Conservation (phyloP, 2,888 invertebrate species). For the Drosophila quasianomalipes region DNA sequence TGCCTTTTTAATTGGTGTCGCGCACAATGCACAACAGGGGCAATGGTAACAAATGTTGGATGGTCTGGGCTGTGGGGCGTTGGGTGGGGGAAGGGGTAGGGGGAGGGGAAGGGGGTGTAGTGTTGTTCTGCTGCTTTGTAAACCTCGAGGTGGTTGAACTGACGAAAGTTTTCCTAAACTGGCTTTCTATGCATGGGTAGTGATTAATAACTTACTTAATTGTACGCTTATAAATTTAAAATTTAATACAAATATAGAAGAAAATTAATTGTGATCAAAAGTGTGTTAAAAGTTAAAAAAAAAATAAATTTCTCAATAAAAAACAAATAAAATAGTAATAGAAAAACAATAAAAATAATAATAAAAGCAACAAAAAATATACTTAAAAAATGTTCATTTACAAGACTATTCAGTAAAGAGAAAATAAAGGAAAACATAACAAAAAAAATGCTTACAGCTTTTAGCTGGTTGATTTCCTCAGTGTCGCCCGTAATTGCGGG, state of each 20-base stretch:
- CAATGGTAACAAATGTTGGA: background rate
- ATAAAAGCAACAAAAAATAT: background rate
- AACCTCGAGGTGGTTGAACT: slow-evolving; percentile 1
- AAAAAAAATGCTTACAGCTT: slow-evolving; percentile 84
- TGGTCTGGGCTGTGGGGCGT: background rate
- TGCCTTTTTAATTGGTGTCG: slow-evolving; percentile 57
- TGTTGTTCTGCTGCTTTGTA: background rate
- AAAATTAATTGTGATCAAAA: background rate
- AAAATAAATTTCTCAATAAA: background rate
- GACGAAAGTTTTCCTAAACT: slow-evolving; percentile 9
- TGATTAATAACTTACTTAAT: background rate
- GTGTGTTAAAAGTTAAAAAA: background rate
- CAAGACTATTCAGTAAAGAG: background rate
- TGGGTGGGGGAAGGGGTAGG: background rate
- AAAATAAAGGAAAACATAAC: background rate
- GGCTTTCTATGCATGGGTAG: background rate
- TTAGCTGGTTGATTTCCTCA: slow-evolving; percentile 85
- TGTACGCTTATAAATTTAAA: too few relatives aligned
- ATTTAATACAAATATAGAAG: too few relatives aligned
- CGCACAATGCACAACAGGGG: slow-evolving; percentile 9
- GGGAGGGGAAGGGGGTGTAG: too few relatives aligned
- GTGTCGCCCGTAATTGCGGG: slow-evolving; percentile 75
- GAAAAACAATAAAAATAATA: background rate
- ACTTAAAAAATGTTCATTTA: background rate
- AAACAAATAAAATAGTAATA: background rate